Conservation (phyloP, 2,113 vertebrate genomes). For the Empidonax alnorum region DNA sequence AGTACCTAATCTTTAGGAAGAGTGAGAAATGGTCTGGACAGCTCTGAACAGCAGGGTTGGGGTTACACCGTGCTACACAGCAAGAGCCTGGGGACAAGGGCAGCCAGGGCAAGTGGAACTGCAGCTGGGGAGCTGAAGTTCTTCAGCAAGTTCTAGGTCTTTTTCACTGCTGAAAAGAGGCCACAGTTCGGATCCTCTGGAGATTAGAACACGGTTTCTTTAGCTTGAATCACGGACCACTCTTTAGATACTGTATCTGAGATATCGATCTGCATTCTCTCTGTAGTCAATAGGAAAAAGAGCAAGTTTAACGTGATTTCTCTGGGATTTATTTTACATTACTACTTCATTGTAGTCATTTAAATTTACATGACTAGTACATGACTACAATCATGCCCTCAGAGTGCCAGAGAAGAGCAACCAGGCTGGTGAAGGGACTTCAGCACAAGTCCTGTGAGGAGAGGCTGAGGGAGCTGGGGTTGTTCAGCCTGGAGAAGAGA, state of each 20-base stretch:
- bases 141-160: background rate
- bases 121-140: background rate
- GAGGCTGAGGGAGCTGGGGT: too few relatives aligned
- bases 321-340: background rate
- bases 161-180: background rate
- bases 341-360: background rate
- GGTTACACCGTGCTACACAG: background rate
- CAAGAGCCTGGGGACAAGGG: background rate
- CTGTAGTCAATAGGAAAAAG: background rate
- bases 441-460: too few relatives aligned
- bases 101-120: rapidly evolving
- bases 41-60: background rate
- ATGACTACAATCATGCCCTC: background rate
- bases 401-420: background rate
- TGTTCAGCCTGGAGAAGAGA: too few relatives aligned
- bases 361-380: too few relatives aligned
- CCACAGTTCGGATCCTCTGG: background rate
- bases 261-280: background rate
- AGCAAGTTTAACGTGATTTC: background rate
- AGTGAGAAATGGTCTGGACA: background rate
- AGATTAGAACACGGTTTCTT: background rate
- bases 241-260: background rate
- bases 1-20: background rate
- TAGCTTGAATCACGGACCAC: background rate
- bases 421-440: too few relatives aligned